Base-by-base conservation (phyloP, 2,888 invertebrate genomes). In the Lithophane socia region DNA sequence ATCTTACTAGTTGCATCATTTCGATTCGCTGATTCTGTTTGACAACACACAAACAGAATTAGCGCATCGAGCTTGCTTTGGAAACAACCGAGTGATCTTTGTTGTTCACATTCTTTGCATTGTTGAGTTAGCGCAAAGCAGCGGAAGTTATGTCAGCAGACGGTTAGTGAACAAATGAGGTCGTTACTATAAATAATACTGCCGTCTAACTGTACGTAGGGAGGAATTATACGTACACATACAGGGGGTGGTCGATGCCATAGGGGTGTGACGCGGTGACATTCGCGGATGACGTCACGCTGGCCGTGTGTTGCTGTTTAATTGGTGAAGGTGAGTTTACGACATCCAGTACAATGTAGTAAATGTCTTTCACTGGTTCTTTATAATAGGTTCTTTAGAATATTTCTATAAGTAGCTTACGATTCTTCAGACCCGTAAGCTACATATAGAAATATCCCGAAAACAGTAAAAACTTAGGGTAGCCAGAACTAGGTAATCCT, bases 101-200 rank as follows among this genome's bases (percentile, higher is more conserved):
- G 61, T 63, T 66, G 66, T 37, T 77, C 65, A 18, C n/a, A 58
- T 58, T 70, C n/a, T 66, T 29, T 60, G 60, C 54, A 44, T 69
- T 70, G n/a, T 68, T 73, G 64, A 61, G 58, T 64, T 18, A 67
- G 58, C 69, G 54, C 49, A 49, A 29, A 63, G 47, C n/a, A 73
- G 73, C 72, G 61, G 60, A 66, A 77, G 44, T 69, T 47, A 44
- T 73, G 58, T 44, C 70, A 68, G 66, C 29, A 69, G 18, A 74
- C 37, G 29, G 65, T 66, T 54, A 74, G 63, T n/a, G 58, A 52
- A 69, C 47, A 60, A 79, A 83, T 63, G 82, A 79, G 75, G 69
- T 79, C 83, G 58, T 72, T 44, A 21, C 68, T 79, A 83, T 63
- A 75, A 78, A 69, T 83, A 83, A 65, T 73, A 52, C 29, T 49